Percentiles rank a stretch among this genome's conserved stretches.
Evolutionary conservation across 1,140 invertebrate genomes (phyloP).

Genomic region (Acromyrmex charruanus): DNA sequence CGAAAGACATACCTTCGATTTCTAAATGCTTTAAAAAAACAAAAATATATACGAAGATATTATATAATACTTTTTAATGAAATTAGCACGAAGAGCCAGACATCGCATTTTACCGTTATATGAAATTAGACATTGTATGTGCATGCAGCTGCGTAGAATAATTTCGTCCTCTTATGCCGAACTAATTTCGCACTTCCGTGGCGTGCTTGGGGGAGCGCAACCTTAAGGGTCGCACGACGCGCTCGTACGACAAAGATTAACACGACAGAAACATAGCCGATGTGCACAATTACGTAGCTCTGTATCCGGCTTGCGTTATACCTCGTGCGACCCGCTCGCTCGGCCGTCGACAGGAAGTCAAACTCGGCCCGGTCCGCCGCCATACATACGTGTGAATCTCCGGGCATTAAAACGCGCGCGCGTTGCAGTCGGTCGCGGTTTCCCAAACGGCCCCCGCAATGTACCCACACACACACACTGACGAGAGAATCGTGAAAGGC

Average conservation of each 20-base stretch:
- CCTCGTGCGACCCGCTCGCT: conserved; percentile 42
- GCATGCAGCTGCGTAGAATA: conserved; percentile 10
- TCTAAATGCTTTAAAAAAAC: not conserved
- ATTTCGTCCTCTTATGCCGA: conserved; percentile 9
- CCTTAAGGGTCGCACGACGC: conserved; percentile 25
- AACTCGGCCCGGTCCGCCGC: conserved; percentile 3
- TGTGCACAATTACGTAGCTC: conserved; percentile 33
- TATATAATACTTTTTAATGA: not conserved
- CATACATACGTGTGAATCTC: conserved; percentile 34
- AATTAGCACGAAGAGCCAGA: not conserved
- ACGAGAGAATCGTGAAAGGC: conserved; percentile 10
- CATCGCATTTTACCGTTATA: not conserved
- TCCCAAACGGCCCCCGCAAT: conserved; percentile 25
- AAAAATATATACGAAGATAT: not conserved
- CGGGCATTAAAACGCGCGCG: conserved; percentile 36
- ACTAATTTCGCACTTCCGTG: conserved; percentile 47
- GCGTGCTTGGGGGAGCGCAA: conserved; percentile 1
- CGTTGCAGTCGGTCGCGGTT: conserved; percentile 21
- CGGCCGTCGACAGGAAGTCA: conserved; percentile 38
- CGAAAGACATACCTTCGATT: not conserved
- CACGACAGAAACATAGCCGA: conserved; percentile 16
- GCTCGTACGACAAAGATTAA: conserved; percentile 36
- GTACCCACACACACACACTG: not conserved
- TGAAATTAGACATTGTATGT: not conserved
- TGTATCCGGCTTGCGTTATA: conserved; percentile 55